Percentiles rank a stretch among this genome's conserved stretches.
Conservation (phyloP, 1,140 invertebrate genomes). For the Ylistrum balloti region DNA sequence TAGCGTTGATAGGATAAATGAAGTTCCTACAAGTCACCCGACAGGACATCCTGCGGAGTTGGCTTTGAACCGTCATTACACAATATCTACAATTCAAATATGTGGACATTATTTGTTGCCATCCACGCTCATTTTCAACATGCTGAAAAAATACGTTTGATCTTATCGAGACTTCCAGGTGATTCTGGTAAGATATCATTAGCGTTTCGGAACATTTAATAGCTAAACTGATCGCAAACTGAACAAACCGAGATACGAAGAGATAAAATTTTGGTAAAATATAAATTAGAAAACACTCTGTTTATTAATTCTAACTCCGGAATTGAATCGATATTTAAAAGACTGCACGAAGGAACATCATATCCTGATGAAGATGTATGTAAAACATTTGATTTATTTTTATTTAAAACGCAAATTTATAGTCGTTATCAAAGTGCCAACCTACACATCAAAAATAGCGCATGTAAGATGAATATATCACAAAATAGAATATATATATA, state of each 20-base stretch:
- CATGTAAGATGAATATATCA: no score
- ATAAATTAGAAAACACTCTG: conserved; percentile 7
- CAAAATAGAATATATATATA: no score
- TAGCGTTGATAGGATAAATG: neutral
- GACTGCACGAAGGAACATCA: neutral
- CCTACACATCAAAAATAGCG: neutral
- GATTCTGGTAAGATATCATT: neutral
- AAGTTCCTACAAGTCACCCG: neutral
- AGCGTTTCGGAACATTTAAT: neutral
- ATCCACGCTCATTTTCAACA: neutral
- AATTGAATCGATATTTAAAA: neutral
- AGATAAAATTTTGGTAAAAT: neutral
- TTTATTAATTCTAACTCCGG: neutral
- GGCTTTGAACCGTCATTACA: neutral
- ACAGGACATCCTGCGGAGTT: neutral
- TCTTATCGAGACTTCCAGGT: neutral
- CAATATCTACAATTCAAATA: neutral
- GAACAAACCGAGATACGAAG: neutral
- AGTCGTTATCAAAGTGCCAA: neutral
- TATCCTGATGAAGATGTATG: neutral
- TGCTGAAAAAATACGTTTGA: neutral
- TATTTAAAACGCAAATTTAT: neutral
- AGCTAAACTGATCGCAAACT: neutral
- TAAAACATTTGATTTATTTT: neutral
- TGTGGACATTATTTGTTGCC: neutral